These are phyloP conservation scores for Pyrrhia umbra DNA, from an alignment of 2,888 invertebrate species.

Conservation along the genomic window DNA sequence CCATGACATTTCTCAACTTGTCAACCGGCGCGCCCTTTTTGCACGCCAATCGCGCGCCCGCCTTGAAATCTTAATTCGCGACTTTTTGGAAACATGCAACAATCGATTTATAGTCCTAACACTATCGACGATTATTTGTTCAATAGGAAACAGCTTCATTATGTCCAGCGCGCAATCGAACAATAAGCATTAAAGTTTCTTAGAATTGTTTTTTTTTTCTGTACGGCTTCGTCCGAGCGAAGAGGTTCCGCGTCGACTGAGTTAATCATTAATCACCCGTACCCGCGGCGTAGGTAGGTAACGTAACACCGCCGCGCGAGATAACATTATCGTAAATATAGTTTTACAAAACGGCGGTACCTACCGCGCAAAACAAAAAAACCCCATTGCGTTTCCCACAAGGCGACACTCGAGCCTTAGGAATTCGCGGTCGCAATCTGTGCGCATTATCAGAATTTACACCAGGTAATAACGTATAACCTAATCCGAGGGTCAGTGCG, in stretches of 20 bases:
- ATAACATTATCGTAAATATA: conserved; percentile 88
- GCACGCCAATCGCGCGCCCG: conserved; percentile 77
- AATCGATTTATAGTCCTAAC: conserved; percentile 79
- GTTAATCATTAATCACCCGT: conserved; percentile 82
- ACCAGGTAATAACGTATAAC: conserved; percentile 78
- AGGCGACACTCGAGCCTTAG: conserved; percentile 80
- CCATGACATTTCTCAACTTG: conserved; percentile 87
- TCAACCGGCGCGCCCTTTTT: conserved; percentile 83
- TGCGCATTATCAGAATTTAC: conserved; percentile 86
- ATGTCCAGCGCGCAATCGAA: conserved; percentile 67
- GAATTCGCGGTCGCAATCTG: conserved; percentile 82
- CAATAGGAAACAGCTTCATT: conserved; percentile 80
- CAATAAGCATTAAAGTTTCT: conserved; percentile 67
- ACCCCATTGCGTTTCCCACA: conserved; percentile 72
- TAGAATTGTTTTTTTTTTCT: conserved; percentile 74
- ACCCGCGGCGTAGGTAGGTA: conserved; percentile 76
- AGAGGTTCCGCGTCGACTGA: conserved; percentile 72
- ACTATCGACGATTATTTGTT: conserved; percentile 80
- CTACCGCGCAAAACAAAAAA: conserved; percentile 81
- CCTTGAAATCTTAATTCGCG: conserved; percentile 88
- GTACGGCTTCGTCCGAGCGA: conserved; percentile 58
- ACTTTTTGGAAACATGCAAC: conserved; percentile 71
- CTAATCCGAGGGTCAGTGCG: conserved; percentile 72
- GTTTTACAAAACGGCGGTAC: conserved; percentile 84
- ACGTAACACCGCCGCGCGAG: conserved; percentile 82